Evolutionary conservation across 2,797 vertebrate genomes (phyloP).

Genomic region (Chelidonichthys spinosus): DNA sequence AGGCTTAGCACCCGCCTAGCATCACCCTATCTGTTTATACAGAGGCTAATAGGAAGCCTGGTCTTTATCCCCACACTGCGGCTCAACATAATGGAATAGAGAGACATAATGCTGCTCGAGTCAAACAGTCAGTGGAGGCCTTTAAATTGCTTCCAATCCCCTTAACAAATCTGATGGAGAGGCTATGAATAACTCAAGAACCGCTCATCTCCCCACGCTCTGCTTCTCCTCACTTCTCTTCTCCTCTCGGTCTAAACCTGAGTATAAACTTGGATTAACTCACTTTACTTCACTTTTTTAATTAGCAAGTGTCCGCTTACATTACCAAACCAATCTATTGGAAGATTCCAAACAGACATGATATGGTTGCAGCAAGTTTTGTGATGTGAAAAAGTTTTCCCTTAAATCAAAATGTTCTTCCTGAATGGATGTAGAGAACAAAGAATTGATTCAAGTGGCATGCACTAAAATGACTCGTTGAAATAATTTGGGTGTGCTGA

Average conservation of each 20-base stretch:
- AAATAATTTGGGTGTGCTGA: slow-evolving; percentile 16
- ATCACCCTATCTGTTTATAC: slow-evolving; percentile 75
- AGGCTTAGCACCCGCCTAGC: slow-evolving; percentile 54
- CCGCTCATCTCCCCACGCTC: slow-evolving; percentile 41
- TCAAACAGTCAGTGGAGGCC: slow-evolving; percentile 78
- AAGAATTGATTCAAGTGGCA: background rate
- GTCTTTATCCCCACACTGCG: slow-evolving; percentile 72
- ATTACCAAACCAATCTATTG: slow-evolving; percentile 12
- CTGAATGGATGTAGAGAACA: slow-evolving; percentile 9
- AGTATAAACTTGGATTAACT: slow-evolving; percentile 45
- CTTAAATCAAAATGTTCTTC: background rate
- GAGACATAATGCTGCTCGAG: slow-evolving; percentile 77
- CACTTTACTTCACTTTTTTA: slow-evolving; percentile 43
- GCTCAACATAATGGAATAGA: slow-evolving; percentile 80
- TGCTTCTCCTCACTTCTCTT: slow-evolving; percentile 10
- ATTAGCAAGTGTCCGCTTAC: slow-evolving; percentile 20
- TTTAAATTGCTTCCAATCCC: slow-evolving; percentile 82
- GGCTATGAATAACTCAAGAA: slow-evolving; percentile 81
- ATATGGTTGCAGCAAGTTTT: background rate
- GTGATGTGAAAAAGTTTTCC: background rate
- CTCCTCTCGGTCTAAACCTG: slow-evolving; percentile 20
- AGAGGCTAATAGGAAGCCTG: slow-evolving; percentile 75
- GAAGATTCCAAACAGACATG: slow-evolving; percentile 1
- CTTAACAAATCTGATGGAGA: slow-evolving; percentile 82
- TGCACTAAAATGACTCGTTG: slow-evolving; percentile 7